Conservation (phyloP, 2,888 invertebrate genomes). For the Tortrix viridana region DNA sequence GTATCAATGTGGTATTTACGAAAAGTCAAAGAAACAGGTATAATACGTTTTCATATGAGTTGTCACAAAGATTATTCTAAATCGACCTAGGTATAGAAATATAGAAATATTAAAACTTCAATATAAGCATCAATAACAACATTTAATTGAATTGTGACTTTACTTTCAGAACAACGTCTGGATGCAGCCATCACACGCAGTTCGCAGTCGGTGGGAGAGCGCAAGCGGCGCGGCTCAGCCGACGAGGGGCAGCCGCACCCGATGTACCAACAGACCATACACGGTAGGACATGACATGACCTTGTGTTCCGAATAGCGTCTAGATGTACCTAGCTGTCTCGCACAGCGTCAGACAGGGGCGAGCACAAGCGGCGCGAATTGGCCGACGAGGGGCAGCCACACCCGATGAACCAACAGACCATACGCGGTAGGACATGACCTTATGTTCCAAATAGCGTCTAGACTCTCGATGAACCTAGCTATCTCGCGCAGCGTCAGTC, state of each 20-base stretch:
- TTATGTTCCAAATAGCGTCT: constrained; percentile 64
- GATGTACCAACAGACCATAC: constrained; percentile 80
- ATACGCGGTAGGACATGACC: constrained; percentile 68
- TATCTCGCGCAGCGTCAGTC: constrained; percentile 77
- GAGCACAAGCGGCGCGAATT: constrained; percentile 72
- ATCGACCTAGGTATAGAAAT: background rate
- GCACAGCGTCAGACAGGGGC: constrained; percentile 75
- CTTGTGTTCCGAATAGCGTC: no score
- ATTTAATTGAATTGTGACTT: background rate
- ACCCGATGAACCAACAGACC: constrained; percentile 77
- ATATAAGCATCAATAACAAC: no score
- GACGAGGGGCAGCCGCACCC: constrained; percentile 71
- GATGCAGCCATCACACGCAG: constrained; percentile 77
- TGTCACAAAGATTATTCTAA: background rate
- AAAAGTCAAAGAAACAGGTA: no score
- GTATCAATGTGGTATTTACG: no score
- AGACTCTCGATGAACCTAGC: constrained; percentile 69
- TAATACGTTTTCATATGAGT: no score
- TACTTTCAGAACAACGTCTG: constrained; percentile 64
- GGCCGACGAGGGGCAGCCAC: constrained; percentile 69
- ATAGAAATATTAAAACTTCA: no score
- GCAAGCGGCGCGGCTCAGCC: constrained; percentile 67
- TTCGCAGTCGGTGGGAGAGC: constrained; percentile 74
- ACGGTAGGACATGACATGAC: constrained; percentile 61
- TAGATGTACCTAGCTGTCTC: no score